These are phyloP conservation scores for Calonectris borealis DNA, from an alignment of 2,113 vertebrate genomes.

Conservation along the genomic window DNA sequence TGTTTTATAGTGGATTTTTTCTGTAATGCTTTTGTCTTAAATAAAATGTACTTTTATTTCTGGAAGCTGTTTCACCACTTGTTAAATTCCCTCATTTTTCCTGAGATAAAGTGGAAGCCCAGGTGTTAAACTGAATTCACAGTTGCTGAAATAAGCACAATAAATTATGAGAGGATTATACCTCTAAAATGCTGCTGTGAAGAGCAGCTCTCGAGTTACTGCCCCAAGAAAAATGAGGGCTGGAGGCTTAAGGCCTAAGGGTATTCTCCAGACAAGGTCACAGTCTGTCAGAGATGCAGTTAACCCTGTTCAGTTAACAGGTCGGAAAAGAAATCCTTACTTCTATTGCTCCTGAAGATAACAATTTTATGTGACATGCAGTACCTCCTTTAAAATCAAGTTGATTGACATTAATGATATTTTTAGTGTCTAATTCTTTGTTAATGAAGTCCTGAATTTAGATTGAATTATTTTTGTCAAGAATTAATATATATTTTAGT, in stretches of 20 bases:
- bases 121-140: not conserved
- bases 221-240: not conserved
- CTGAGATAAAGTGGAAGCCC: not conserved
- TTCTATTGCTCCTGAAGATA: not conserved
- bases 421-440: not conserved
- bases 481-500: not conserved
- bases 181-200: not conserved
- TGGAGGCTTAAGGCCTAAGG: not conserved
- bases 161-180: not conserved
- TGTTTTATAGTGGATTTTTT: not conserved
- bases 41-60: not conserved
- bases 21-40: not conserved
- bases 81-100: not conserved
- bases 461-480: not conserved
- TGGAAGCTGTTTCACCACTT: not conserved
- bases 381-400: not conserved
- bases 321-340: not conserved
- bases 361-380: not conserved
- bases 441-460: not conserved
- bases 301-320: not conserved
- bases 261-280: not conserved
- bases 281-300: not conserved
- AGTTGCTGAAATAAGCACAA: not conserved
- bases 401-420: not conserved
- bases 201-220: not conserved